Base-by-base conservation (phyloP, 2,888 invertebrate species). In the Lycocerus yunnanus region DNA sequence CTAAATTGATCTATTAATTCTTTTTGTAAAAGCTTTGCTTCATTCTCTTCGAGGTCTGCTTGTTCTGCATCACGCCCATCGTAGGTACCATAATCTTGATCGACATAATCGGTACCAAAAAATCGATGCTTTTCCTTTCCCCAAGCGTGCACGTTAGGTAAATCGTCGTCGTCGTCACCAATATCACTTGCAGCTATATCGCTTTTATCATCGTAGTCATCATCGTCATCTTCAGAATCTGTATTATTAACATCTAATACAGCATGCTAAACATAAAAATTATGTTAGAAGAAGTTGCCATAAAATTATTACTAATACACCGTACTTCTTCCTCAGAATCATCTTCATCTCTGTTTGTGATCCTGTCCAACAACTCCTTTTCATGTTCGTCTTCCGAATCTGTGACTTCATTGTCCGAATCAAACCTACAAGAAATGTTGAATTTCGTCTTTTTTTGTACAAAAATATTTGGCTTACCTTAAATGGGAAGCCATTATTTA, bases 31-130 rank as follows among this genome's bases (percentile, higher is more conserved):
- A 91, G 92, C 84, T 90, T 91, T 0, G 95, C 96, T 88, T 96
- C 96, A 81, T 93, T 90, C 85, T 95, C 96, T 87, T 97, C 96
- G 76, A 93, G 89, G 77, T 93, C 92, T 5, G 95, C 95, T 79
- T 92, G 88, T 81, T 93, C 92, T 80, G 93, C 92, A 82, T 94
- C 93, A 80, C 90, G 90, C 58, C 91, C 92, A 79, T 89, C 82
- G 77, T 82, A 86, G 79, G 93, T 92, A 65, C 93, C 91, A 88
- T 94, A 95, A 87, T 97, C 96, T 82, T 93, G 91, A 88, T 97
- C 97, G 14, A 96, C 92, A 87, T 94, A 96, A 88, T 97, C 97
- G 0, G 96, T 95, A 68, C 94, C 92, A 87, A 97, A 97, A 85
- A 92, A 98, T 43, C 91, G 89, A 74, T 89, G 90, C 81, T 93